Conservation (phyloP, 2,113 vertebrate species). For the Pomatorhinus ruficollis region DNA sequence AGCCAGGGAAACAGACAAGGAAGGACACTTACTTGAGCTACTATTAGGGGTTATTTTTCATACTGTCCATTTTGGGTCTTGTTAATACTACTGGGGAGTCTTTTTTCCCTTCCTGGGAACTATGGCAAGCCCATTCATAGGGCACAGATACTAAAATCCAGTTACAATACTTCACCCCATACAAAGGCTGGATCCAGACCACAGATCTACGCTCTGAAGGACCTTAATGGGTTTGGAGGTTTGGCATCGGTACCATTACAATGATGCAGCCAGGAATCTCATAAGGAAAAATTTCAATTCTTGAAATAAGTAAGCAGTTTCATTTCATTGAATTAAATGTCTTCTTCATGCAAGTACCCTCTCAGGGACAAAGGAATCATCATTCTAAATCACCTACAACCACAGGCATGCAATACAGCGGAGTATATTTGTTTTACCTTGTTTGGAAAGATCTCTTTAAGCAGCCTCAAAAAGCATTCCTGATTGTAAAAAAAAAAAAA, state of each 20-base stretch:
- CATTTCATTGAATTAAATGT: background rate
- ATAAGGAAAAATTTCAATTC: background rate
- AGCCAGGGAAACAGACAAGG: background rate
- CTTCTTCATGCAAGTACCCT: background rate
- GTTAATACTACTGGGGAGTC: background rate
- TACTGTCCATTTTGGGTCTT: background rate
- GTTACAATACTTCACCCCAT: background rate
- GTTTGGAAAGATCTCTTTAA: background rate
- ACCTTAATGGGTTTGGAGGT: background rate
- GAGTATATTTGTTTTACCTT: background rate
- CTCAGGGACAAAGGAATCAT: background rate
- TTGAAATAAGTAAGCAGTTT: background rate
- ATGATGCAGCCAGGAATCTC: background rate
- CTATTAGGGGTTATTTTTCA: background rate
- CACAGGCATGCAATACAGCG: background rate
- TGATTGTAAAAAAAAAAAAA: background rate
- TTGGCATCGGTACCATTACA: background rate
- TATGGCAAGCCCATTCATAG: background rate
- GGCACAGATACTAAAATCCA: background rate
- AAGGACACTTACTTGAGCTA: background rate
- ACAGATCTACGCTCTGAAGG: background rate
- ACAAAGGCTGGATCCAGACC: fast-evolving
- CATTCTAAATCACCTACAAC: background rate
- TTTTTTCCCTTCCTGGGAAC: background rate
- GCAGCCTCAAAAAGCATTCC: background rate